Base-by-base conservation (phyloP, 2,113 vertebrate genomes). In the Onychostruthus taczanowskii region DNA sequence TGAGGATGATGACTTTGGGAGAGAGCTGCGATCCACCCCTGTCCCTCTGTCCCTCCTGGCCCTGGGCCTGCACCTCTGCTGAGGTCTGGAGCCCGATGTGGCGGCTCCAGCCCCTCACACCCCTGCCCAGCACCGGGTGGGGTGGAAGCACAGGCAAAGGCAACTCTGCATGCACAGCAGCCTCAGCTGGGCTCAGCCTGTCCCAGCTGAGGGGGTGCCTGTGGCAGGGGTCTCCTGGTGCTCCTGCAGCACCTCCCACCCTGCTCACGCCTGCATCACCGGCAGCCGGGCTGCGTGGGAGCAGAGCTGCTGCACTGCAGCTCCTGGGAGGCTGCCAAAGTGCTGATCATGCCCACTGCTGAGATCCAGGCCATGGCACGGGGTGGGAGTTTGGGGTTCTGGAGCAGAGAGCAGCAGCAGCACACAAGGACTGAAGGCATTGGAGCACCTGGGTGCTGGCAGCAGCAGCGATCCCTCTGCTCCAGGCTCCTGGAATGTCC, bases 221-320 rank as follows among this genome's bases (percentile, higher is more conserved):
- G 22, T 24, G 59, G n/a, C 78, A 9, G 59, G 59, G 73, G 30
- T 35, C 5, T 4, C 41, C 63, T 6, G 18, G 7, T 10, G 72
- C 44, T 86, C 72, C 87, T 77, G 80, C 68, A 2, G 84, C 84
- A 56, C 39, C 80, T 94, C 63, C 68, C 76, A 33, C 53, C 44
- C 76, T 37, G 5, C 58, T 37, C 30, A 77, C 1, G 27, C 85
- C 72, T 0, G 75, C 87, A 13, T 1, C 1, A 8, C 53, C 16
- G 1, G 69, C 88, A 81, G 82, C 78, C 1, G 69, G 50, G 78
- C 88, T 93, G 95, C 17, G 78, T 93, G 93, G 93, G 94, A 82
- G 93, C 28, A 8, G 43, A 93, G 87, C 84, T 87, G 77, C 93
- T 93, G 90, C 92, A 89, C 91, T 94, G 93, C 93, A 27, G 90